These are phyloP conservation scores for Hydraecia micacea DNA, from an alignment of 2,888 invertebrate species.

Conservation along the genomic window DNA sequence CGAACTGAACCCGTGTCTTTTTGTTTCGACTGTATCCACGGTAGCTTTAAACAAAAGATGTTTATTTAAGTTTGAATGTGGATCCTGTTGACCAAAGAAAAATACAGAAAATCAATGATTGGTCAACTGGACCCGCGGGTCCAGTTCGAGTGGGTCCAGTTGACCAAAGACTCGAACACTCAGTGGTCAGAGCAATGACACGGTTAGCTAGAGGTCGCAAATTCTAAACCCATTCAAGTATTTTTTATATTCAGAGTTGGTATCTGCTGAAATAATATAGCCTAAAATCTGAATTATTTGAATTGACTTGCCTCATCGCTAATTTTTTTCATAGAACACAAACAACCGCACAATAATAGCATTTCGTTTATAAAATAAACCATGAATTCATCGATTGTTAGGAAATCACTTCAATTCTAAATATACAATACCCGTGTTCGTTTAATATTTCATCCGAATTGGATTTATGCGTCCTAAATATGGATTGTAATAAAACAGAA, in stretches of 20 bases:
- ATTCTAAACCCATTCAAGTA: background rate
- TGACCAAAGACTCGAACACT: no score
- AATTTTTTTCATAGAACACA: constrained; percentile 1
- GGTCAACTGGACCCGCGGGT: no score
- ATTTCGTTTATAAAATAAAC: constrained; percentile 42
- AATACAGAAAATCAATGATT: no score
- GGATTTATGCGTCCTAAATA: constrained; percentile 52
- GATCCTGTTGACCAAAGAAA: no score
- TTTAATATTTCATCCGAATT: constrained; percentile 49
- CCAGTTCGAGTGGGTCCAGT: no score
- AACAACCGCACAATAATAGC: constrained; percentile 12
- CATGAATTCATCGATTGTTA: constrained; percentile 46
- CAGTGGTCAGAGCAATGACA: background rate
- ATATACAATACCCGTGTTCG: constrained; percentile 53
- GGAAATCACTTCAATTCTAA: constrained; percentile 57
- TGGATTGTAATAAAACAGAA: constrained; percentile 49
- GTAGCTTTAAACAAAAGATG: no score
- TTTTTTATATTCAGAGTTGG: no score
- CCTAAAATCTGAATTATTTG: background rate
- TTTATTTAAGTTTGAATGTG: no score
- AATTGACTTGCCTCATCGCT: background rate
- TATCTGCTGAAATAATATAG: background rate
- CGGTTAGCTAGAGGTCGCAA: no score
- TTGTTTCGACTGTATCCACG: no score
- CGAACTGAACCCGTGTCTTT: no score